phyloP scores from a whole-genome alignment of 2,113 vertebrate species.

The Strigops habroptila region DNA sequence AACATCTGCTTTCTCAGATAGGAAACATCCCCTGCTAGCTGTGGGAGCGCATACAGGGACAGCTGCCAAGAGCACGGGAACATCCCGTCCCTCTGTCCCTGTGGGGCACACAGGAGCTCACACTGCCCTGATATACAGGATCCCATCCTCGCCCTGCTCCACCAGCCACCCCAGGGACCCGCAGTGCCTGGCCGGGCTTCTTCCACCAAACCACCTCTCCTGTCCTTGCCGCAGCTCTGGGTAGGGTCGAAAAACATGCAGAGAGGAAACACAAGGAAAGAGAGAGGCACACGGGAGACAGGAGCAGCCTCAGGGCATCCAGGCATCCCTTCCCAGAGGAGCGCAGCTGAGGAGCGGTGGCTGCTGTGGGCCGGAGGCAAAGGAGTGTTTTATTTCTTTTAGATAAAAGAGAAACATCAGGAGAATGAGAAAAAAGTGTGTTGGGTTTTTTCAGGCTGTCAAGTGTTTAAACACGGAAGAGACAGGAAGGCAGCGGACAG shows the following conservation, averaged over 20 bases:
- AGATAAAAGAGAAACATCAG: slow-evolving; percentile 31
- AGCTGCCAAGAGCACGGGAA: neutral
- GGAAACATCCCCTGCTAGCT: neutral
- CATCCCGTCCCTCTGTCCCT: neutral
- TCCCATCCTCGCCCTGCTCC: neutral
- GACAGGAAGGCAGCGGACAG: neutral
- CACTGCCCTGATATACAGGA: accelerated
- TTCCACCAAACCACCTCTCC: neutral
- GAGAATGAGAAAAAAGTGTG: neutral
- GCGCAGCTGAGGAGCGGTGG: accelerated
- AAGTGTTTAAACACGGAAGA: slow-evolving; percentile 15
- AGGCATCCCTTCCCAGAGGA: neutral
- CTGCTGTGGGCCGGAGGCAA: neutral
- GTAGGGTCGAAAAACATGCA: neutral
- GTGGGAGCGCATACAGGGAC: neutral
- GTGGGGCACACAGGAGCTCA: neutral
- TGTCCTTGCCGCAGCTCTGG: neutral
- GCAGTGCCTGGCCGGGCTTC: neutral
- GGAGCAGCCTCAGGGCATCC: neutral
- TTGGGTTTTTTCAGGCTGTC: neutral
- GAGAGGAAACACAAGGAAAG: neutral
- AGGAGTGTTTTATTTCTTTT: neutral
- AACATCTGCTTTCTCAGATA: slow-evolving; percentile 49
- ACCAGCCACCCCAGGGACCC: neutral
- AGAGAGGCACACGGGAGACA: accelerated